phyloP scores from a whole-genome alignment of 2,797 vertebrate genomes.

The Hemibagrus guttatus region DNA sequence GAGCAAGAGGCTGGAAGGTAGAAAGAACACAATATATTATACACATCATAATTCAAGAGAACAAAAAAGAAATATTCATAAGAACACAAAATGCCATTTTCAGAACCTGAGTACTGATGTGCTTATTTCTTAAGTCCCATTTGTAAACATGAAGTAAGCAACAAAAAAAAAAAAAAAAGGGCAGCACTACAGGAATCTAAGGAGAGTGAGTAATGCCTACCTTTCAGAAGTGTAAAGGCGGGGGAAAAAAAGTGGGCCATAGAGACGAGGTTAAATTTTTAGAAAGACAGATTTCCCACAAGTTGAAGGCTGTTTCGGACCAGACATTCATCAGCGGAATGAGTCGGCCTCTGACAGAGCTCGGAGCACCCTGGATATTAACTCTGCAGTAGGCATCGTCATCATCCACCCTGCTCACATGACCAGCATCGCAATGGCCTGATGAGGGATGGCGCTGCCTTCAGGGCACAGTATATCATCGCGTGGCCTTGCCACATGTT shows the following conservation, averaged over 20 bases:
- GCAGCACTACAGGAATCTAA: not conserved
- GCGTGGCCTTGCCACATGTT: constrained; percentile 65
- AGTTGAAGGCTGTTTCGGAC: constrained; percentile 64
- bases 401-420: constrained; percentile 41
- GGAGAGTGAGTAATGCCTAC: not conserved
- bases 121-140: not conserved
- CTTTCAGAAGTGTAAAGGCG: not conserved
- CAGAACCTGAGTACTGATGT: not conserved
- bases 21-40: constrained; percentile 15
- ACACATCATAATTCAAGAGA: constrained; percentile 5
- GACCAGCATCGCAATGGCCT: constrained; percentile 47
- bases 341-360: constrained; percentile 66
- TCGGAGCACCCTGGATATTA: constrained; percentile 50
- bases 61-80: constrained; percentile 1
- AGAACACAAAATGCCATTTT: not conserved
- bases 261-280: constrained; percentile 37
- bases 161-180: not conserved
- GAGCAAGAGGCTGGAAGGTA: not conserved
- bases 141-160: constrained; percentile 22
- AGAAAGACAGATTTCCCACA: constrained; percentile 51
- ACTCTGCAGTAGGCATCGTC: constrained; percentile 42
- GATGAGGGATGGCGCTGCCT: constrained; percentile 69
- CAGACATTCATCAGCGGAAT: constrained; percentile 68
- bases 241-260: not conserved
- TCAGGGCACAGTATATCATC: constrained; percentile 66